Conservation (phyloP, 2,888 invertebrate genomes). For the Reticulitermes lucifugus region DNA sequence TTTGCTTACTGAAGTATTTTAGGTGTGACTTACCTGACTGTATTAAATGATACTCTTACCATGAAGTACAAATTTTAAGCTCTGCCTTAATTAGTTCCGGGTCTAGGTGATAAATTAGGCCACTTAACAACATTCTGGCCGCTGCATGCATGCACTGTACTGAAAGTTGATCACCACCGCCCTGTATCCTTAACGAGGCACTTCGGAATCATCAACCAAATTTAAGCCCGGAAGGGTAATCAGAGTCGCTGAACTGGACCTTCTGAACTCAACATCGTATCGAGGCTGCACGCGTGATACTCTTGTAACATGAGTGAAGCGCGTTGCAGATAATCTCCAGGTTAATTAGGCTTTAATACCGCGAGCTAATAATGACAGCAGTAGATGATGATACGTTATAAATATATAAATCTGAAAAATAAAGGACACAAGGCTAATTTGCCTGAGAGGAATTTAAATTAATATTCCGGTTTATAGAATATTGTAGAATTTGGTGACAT, state of each 20-base stretch:
- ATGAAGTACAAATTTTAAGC: not conserved
- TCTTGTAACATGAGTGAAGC: not conserved
- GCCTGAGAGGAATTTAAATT: no score
- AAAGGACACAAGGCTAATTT: no score
- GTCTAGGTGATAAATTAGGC: not conserved
- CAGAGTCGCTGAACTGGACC: not conserved
- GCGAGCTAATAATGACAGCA: no score
- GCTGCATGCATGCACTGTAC: not conserved
- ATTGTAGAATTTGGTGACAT: no score
- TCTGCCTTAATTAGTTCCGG: not conserved
- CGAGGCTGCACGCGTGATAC: not conserved
- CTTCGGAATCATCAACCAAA: not conserved
- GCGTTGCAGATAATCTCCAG: not conserved
- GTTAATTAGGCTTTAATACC: not conserved
- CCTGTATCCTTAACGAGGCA: not conserved
- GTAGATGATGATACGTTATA: no score
- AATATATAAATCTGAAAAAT: no score
- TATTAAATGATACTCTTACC: not conserved
- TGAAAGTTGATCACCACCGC: not conserved
- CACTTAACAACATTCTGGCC: not conserved
- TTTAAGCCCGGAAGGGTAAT: not conserved
- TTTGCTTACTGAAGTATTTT: not conserved
- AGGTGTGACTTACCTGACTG: not conserved
- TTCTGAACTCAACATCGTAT: not conserved
- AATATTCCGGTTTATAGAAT: no score